A percentile compares a stretch with the other conserved stretches of the same genome.
Conservation (phyloP, 2,113 vertebrate species). For the Cisticola juncidis region DNA sequence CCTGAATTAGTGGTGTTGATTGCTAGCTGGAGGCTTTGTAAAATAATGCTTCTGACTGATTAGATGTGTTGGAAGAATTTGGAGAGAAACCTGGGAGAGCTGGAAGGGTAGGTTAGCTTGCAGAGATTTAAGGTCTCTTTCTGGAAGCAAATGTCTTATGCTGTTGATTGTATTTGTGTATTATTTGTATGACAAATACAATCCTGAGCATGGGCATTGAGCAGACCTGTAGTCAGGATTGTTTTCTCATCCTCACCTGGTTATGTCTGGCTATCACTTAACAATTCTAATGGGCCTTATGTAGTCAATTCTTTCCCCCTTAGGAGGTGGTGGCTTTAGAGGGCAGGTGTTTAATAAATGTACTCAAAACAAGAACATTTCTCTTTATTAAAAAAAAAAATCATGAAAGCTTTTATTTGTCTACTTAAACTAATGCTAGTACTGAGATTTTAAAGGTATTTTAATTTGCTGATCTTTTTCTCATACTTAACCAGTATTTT, state of each 20-base stretch:
- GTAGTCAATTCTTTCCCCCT: rapidly evolving
- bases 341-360: neutral
- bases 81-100: neutral
- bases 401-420: neutral
- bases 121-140: neutral
- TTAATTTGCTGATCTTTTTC: neutral
- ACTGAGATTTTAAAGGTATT: neutral
- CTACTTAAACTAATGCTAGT: neutral
- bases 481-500: neutral
- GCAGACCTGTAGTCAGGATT: neutral
- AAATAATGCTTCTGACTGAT: neutral
- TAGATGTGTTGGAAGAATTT: neutral
- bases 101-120: neutral
- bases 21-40: neutral
- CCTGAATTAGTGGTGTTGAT: neutral
- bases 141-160: neutral
- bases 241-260: neutral
- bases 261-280: neutral
- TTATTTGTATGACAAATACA: neutral
- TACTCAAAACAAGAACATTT: neutral
- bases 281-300: neutral
- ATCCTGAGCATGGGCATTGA: neutral
- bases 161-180: neutral
- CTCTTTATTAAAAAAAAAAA: neutral
- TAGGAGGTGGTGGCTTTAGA: neutral